A percentile compares a stretch with the other conserved stretches of the same genome.
These are phyloP conservation scores for Macrobrachium rosenbergii DNA, from an alignment of 1,140 invertebrate genomes.

Conservation along the genomic window DNA sequence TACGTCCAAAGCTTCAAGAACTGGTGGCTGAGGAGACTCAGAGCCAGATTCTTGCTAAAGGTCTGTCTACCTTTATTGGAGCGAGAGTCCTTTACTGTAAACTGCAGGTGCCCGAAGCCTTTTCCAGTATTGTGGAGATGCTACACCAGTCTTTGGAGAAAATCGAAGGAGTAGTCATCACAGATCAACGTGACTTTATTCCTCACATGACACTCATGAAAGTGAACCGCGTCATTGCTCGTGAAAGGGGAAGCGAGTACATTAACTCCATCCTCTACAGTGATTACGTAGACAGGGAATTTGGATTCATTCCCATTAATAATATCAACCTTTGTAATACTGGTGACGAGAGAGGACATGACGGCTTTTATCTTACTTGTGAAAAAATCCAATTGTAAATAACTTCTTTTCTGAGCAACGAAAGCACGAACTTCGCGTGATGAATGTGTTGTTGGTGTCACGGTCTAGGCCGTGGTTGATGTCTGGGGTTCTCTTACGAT, in stretches of 20 bases:
- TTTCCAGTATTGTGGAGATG: conserved; percentile 31
- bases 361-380: conserved; percentile 66
- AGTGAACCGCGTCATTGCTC: conserved; percentile 60
- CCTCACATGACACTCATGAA: conserved; percentile 66
- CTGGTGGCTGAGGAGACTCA: background rate
- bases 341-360: conserved; percentile 56
- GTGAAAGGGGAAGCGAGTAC: conserved; percentile 65
- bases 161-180: conserved; percentile 56
- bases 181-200: conserved; percentile 66
- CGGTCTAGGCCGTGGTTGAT: no score
- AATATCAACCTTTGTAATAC: conserved; percentile 66
- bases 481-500: no score
- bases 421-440: no score
- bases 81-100: conserved; percentile 65
- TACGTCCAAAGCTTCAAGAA: background rate
- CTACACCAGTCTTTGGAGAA: conserved; percentile 33
- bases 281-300: conserved; percentile 50
- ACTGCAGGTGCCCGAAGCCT: conserved; percentile 51
- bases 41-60: conserved; percentile 35
- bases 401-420: no score
- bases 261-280: conserved; percentile 64
- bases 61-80: conserved; percentile 63
- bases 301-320: conserved; percentile 62
- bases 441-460: no score
- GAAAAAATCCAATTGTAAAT: conserved; percentile 19